Evolutionary conservation across 2,113 vertebrate genomes (phyloP).

Genomic region (Odocoileus hemionus): DNA sequence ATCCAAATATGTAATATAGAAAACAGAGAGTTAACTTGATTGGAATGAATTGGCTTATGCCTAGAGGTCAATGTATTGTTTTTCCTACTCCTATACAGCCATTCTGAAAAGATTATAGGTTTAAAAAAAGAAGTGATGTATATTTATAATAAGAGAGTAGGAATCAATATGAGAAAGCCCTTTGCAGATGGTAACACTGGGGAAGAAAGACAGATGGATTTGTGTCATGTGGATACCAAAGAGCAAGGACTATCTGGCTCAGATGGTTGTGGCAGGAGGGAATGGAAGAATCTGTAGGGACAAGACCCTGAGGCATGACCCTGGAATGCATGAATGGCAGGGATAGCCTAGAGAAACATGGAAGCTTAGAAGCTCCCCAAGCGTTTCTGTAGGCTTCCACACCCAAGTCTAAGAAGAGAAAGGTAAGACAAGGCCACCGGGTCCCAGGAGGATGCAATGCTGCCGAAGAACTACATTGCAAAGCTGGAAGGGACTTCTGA

Average conservation of each 20-base stretch:
- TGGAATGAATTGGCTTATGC: background rate
- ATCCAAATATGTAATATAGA: background rate
- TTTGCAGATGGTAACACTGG: background rate
- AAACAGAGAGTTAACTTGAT: background rate
- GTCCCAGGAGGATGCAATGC: background rate
- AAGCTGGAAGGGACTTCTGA: background rate
- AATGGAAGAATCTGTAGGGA: too few relatives aligned
- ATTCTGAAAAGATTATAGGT: background rate
- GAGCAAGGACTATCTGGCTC: background rate
- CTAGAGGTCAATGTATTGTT: background rate
- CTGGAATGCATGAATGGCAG: rapidly evolving
- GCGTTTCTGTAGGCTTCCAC: background rate
- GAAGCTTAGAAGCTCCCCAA: background rate
- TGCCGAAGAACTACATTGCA: background rate
- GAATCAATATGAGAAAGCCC: background rate
- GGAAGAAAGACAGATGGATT: background rate
- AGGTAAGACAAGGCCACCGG: background rate
- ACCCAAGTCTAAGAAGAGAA: background rate
- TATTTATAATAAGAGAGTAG: background rate
- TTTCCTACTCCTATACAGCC: background rate
- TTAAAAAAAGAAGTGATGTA: background rate
- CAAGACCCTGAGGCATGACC: background rate
- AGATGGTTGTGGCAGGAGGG: background rate
- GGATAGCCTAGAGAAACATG: rapidly evolving
- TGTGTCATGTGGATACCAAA: background rate